Conservation (phyloP, 37 sponge, comb jelly and placozoan genomes). For the Agelas oroides region DNA sequence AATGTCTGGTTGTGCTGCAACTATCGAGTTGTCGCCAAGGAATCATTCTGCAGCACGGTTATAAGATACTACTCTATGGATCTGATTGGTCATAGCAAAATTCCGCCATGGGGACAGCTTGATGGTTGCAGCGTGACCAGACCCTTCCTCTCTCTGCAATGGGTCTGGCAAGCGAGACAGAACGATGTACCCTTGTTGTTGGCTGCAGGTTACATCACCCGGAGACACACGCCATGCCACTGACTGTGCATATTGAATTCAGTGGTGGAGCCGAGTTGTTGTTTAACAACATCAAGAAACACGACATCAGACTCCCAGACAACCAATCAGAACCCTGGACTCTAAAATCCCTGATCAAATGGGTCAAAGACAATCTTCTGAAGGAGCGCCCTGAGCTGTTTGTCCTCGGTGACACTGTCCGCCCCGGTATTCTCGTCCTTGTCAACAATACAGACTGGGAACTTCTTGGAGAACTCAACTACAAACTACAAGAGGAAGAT, state of each 20-base stretch:
- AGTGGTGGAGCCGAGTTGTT: slow-evolving; percentile 98
- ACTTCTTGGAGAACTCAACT: slow-evolving; percentile 90
- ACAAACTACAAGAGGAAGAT: slow-evolving; percentile 81
- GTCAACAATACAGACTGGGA: slow-evolving; percentile 98
- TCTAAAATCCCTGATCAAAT: slow-evolving; percentile 74
- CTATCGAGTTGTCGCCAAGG: no score
- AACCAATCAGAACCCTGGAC: slow-evolving; percentile 66
- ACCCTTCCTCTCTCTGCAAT: no score
- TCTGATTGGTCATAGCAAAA: no score
- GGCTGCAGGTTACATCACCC: neutral
- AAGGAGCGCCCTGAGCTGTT: slow-evolving; percentile 96
- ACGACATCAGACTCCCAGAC: slow-evolving; percentile 77
- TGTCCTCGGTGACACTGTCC: slow-evolving; percentile 82
- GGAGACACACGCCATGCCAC: neutral
- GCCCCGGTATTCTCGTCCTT: slow-evolving; percentile 98
- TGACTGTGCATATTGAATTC: slow-evolving; percentile 85
- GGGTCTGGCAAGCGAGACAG: no score
- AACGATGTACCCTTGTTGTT: no score
- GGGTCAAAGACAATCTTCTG: slow-evolving; percentile 91
- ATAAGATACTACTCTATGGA: no score
- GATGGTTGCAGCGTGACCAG: no score
- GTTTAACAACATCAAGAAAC: slow-evolving; percentile 86
- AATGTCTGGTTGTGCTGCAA: no score
- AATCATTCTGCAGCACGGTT: no score
- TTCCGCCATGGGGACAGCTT: no score